Evolutionary conservation across 2,888 invertebrate genomes (phyloP), one percentile per base, ranked within the genome.

Genomic region (Pseudanteris insignis): DNA sequence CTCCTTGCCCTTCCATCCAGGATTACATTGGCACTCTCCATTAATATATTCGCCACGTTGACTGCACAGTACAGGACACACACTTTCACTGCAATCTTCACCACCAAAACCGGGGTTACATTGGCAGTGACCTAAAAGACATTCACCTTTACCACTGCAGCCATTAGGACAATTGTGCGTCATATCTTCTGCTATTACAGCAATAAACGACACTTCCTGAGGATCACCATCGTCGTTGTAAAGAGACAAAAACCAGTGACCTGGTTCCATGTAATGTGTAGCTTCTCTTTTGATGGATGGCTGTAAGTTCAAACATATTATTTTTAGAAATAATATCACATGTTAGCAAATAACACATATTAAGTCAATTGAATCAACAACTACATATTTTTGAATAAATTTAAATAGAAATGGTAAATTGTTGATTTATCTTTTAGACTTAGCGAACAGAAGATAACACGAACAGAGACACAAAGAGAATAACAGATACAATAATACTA

Each of bases 1-100:
- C 81, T 99, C 98, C 74, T 92, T 92, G 68, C 98, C 98, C 81
- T 96, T 98, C 96, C 96, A 99, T 34, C 96, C 96, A 2, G 94
- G 92, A 81, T 96, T 95, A 81, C 98, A 99, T 74, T 94, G 92
- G 78, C 98, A 99, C 80, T 93, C 91, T 28, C 98, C 97, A 74
- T 94, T 93, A 69, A 93, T 92, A 81, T 97, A 98, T 78, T 96
- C 93, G 24, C 99, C 99, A 65, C 95, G 90, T 76, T 96, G 96
- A 75, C 91, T 94, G 83, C 99, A 99, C 43, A 99, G 83, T 2
- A 96, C 94, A 38, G 98, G 98, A 76, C 98, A 99, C 26, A 96
- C 92, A 82, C 97, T 95, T 82, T 96, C 94, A 78, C 94, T 94
- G 81, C 98, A 99, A 79, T 96, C 96, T 67, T 93, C 92, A 21